Evolutionary conservation across 2,888 invertebrate species (phyloP), one percentile per base, ranked within the genome.

Genomic region (Smittia sp.): DNA sequence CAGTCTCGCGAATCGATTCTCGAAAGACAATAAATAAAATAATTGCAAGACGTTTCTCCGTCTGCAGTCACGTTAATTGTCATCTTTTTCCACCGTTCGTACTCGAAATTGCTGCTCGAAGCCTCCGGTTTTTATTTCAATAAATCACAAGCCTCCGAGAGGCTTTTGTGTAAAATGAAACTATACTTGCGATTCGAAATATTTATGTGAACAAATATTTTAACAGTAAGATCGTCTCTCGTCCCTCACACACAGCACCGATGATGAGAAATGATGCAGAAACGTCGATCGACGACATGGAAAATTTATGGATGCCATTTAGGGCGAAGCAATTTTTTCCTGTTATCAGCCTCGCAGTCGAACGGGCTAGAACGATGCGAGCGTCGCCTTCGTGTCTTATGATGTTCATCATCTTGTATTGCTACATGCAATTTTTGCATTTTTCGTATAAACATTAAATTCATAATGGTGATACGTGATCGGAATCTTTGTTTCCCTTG

Each of bases 401-500:
- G 15, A 46, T 46, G 46, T 46, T 46, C 15, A 1, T 58, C 58
- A 22, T 38, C 6, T 11, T 38, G 38, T 38, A 3, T 27, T 72
- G 69, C 62, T 58, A 32, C 24, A 62, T 62, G 22, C 72, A 62
- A 62, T 58, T 72, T 38, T 62, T 39, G 25, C 22, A 62, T 72
- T 62, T 62, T 58, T 62, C 72, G n/a, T 20, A 58, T 39, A 72
- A 72, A 58, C 58, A 62, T 72, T 62, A 62, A 63, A 69, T 69
- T 69, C 69, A 69, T 69, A 69, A 72, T 62, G 62, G 24, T 39
- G 72, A 72, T 70, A 72, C 72, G 72, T 72, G 62, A 62, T 72
- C 62, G 72, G 54, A 72, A 72, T 58, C 58, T 58, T 24, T 72
- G 6, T 32, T 9, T 3, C 3, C 9, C 32, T 32, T n/a, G 46